Evolutionary conservation across 1,140 invertebrate species (phyloP).

Genomic region (Coelopa frigida): DNA sequence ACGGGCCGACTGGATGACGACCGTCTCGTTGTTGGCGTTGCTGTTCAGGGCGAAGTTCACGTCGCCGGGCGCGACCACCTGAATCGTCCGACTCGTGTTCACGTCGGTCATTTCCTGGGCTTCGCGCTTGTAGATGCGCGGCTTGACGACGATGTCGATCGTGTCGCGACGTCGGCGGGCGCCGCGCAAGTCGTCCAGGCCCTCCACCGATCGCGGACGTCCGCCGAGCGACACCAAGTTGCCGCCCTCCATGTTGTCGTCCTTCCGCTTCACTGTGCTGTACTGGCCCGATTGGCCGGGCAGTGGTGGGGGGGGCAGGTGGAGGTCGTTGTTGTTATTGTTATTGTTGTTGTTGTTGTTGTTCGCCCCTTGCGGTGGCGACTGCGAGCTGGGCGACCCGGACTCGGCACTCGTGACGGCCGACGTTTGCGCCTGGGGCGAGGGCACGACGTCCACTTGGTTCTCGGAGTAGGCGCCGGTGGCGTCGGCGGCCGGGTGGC

Average conservation of each 20-base stretch:
- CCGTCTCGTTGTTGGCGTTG: conserved; percentile 67
- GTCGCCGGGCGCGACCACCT: conserved; percentile 88
- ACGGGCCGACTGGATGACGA: conserved; percentile 70
- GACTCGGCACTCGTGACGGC: conserved; percentile 43
- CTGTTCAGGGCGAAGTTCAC: conserved; percentile 80
- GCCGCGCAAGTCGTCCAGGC: conserved; percentile 58
- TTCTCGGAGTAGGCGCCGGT: conserved; percentile 69
- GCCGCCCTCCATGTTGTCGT: conserved; percentile 59
- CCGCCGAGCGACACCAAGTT: conserved; percentile 75
- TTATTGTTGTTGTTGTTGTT: no score
- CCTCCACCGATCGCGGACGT: conserved; percentile 72
- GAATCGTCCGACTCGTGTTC: conserved; percentile 81
- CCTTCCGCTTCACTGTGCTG: conserved; percentile 75
- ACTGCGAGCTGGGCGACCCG: conserved; percentile 53
- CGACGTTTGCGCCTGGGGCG: conserved; percentile 65
- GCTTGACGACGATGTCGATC: conserved; percentile 54
- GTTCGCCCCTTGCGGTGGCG: conserved; percentile 50
- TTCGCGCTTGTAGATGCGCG: conserved; percentile 74
- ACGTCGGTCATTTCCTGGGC: conserved; percentile 91
- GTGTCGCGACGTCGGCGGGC: conserved; percentile 55
- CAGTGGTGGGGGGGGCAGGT: conserved; percentile 70
- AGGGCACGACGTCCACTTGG: conserved; percentile 68
- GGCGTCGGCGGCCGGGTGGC: conserved; percentile 71
- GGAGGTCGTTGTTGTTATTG: conserved; percentile 62
- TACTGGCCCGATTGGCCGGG: conserved; percentile 65